Evolutionary conservation across 2,888 invertebrate genomes (phyloP), one percentile per base, ranked within the genome.

Genomic region (Tridacna crocea): DNA sequence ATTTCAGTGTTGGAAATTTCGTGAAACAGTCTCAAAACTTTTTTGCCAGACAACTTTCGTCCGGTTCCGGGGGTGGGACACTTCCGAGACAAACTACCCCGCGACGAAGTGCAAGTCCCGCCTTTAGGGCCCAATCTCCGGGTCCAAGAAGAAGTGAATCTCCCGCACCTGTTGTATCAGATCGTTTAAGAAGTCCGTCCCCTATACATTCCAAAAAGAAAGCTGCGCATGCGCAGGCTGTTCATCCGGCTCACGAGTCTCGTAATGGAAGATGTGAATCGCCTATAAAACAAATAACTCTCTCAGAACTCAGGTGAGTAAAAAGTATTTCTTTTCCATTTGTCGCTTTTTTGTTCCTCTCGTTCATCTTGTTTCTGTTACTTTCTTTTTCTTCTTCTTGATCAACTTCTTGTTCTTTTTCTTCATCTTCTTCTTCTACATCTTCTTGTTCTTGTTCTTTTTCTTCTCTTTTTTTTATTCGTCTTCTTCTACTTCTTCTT

Each of bases 141-240:
- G 80, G 72, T 36, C 66, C 77, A 19, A 58, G 84, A 60, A 77
- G 88, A 65, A 87, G 88, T 65, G 85, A 87, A 46, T 90, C 90
- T 26, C 89, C 89, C 12, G 84, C 66, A 19, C 89, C 87, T n/a
- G 82, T 74, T 13, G 73, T 78, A 19, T 75, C 83, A 46, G 75
- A 75, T 47, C 80, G 87, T 51, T 80, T 88, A 22, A 78, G 87
- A 72, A 88, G 89, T 73, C 89, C 87, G 79, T 90, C 90, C 68
- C 90, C 90, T 10, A 86, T 81, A 65, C 80, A 84, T 66, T 79
- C 86, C 65, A 66, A 70, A 63, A 74, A 85, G 70, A 79, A 78
- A 48, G 74, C 36, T n/a, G 46, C 55, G 47, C 26, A 58, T 0
- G 63, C 72, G 13, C 66, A 82, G 24, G 73, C 84, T 1, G 72